These are phyloP conservation scores for Polyommatus iphigenia DNA, from an alignment of 2,888 invertebrate genomes.

Conservation along the genomic window DNA sequence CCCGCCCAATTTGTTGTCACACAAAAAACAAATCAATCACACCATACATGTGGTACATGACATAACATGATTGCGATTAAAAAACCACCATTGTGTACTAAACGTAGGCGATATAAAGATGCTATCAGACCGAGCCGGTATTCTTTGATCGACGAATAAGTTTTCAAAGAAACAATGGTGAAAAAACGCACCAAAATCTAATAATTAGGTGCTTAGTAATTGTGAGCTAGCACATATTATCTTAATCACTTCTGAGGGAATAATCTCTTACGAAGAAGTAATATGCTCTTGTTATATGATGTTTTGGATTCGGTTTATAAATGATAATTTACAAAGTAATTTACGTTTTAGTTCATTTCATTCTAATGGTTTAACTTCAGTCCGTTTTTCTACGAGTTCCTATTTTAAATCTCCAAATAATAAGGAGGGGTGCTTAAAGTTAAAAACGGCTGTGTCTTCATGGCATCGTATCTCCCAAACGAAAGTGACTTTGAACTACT, in stretches of 20 bases:
- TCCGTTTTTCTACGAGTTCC: too few relatives aligned
- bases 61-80: slow-evolving; percentile 64
- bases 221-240: neutral
- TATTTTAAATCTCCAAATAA: too few relatives aligned
- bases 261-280: neutral
- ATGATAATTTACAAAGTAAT: too few relatives aligned
- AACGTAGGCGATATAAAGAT: slow-evolving; percentile 20
- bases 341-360: too few relatives aligned
- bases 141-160: neutral
- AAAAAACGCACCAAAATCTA: neutral
- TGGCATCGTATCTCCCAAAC: too few relatives aligned
- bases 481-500: too few relatives aligned
- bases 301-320: too few relatives aligned
- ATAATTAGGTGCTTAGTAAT: neutral
- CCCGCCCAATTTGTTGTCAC: slow-evolving; percentile 6
- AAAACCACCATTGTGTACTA: slow-evolving; percentile 39
- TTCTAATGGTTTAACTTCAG: too few relatives aligned
- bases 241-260: neutral
- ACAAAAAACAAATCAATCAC: slow-evolving; percentile 60
- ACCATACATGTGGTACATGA: slow-evolving; percentile 58
- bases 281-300: neutral
- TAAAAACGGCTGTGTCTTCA: too few relatives aligned
- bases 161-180: slow-evolving; percentile 9
- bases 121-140: slow-evolving; percentile 2
- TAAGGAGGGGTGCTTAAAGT: too few relatives aligned